Evolutionary conservation across 35 echinoderm and acorn worm genomes (phyloP).

Genomic region (Eucidaris tribuloides): DNA sequence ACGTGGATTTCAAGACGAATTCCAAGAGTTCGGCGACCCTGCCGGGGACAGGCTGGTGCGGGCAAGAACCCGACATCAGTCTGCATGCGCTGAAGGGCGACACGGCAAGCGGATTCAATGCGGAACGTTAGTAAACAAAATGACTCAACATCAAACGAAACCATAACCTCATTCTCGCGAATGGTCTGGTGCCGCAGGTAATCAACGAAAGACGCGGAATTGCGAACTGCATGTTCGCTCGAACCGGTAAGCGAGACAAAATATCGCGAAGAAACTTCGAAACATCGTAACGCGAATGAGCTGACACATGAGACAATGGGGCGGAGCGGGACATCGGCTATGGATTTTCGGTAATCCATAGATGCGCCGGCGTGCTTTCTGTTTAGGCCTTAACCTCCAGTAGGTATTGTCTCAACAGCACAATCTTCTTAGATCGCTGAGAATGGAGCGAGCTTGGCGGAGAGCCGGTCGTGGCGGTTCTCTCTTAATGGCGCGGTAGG

Average conservation of each 20-base stretch:
- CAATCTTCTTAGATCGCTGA: not conserved
- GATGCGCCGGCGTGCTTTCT: not conserved
- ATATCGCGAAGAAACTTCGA: not conserved
- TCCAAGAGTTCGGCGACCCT: no score
- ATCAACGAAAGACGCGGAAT: not conserved
- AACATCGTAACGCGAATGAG: no score
- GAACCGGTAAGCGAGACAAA: not conserved
- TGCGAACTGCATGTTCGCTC: not conserved
- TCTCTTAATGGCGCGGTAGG: not conserved
- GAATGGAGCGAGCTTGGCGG: not conserved
- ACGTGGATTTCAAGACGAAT: no score
- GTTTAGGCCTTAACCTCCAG: not conserved
- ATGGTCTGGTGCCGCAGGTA: not conserved
- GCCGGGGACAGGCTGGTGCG: no score
- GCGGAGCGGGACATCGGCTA: not conserved
- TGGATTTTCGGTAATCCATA: not conserved
- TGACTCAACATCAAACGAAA: constrained; percentile 15
- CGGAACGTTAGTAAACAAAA: no score
- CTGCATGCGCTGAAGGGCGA: no score
- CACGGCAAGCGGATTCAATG: no score
- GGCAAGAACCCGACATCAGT: no score
- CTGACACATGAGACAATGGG: no score
- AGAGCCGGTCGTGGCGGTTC: not conserved
- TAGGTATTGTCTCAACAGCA: not conserved
- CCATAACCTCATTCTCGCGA: not conserved